Conservation (phyloP, 1,140 invertebrate species). For the Nephila pilipes region DNA sequence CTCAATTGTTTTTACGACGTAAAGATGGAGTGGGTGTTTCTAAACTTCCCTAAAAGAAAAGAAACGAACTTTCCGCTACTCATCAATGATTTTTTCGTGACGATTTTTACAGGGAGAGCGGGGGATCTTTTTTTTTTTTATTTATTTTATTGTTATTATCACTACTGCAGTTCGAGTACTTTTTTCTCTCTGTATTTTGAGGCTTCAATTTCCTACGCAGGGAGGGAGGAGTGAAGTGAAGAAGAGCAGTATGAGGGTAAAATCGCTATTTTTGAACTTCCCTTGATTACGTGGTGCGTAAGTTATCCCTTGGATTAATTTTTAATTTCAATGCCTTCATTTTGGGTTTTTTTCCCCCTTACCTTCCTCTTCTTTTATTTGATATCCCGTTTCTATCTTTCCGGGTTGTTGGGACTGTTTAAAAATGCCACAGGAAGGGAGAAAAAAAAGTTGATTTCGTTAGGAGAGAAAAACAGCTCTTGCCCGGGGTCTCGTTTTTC, state of each 20-base stretch:
- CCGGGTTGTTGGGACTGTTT: constrained; percentile 20
- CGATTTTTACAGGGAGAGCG: constrained; percentile 54
- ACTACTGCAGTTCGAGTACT: constrained; percentile 24
- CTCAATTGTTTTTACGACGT: constrained; percentile 73
- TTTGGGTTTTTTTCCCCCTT: constrained; percentile 23
- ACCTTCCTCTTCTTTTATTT: not conserved
- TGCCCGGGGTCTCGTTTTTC: not conserved
- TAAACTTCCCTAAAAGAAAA: constrained; percentile 56
- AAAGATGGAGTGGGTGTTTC: constrained; percentile 39
- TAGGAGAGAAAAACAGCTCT: not conserved
- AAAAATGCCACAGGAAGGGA: not conserved
- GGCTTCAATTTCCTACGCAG: not conserved
- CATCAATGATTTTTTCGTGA: constrained; percentile 74
- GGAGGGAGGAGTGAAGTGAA: not conserved
- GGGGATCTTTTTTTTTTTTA: constrained; percentile 19
- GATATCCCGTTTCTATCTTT: not conserved
- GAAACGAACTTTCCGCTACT: constrained; percentile 67
- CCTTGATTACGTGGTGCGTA: constrained; percentile 68
- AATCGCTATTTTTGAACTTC: constrained; percentile 70
- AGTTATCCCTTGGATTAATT: constrained; percentile 69
- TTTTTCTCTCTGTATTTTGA: constrained; percentile 34
- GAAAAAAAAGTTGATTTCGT: not conserved
- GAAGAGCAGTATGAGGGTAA: constrained; percentile 25
- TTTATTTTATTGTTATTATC: constrained; percentile 75
- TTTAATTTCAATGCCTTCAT: constrained; percentile 64